Evolutionary conservation across 2,888 invertebrate genomes (phyloP), one percentile per base, ranked within the genome.

Genomic region (Encarsia formosa): DNA sequence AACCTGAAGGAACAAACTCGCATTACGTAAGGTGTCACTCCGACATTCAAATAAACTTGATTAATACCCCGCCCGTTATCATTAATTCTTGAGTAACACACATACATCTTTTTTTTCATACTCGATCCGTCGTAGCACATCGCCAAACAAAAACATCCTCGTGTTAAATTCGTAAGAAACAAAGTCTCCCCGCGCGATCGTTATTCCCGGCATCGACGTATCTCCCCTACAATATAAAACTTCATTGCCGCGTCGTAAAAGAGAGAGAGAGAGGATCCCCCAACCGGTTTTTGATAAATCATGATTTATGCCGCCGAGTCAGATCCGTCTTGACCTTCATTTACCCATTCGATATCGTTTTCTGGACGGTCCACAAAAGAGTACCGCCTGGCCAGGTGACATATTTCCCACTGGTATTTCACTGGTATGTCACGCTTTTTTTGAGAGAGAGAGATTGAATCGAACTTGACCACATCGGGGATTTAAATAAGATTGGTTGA

Each of bases 241-340:
- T 50, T 50, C 35, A 32, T 46, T 49, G 47, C 22, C 41, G 34
- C 19, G 9, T 9, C 15, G 47, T 49, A 49, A 46, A 52, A 49
- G 47, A 56, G 49, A 52, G 41, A 49, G 41, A 39, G 49, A 52
- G 46, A 56, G 39, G 43, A 41, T 22, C n/a, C n/a, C n/a, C 39
- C 49, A 52, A 49, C 56, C 56, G 56, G 56, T 56, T 41, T 15
- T 52, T 46, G 56, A 51, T 56, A 56, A 56, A 56, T 52, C 56
- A 52, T 56, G 56, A 56, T 52, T 56, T 56, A 52, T 52, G 46
- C 43, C 49, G 42, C 35, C 37, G 16, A 52, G 52, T 46, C 49
- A 42, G 49, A n/a, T n/a, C n/a, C 15, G 49, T 26, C 23, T 46
- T 52, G 52, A 52, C 56, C 52, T 52, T 56, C 52, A 46, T 45